Percentiles rank a stretch among this genome's conserved stretches.
Evolutionary conservation across 1,140 invertebrate species (phyloP).

Genomic region (Brachionus rubens): DNA sequence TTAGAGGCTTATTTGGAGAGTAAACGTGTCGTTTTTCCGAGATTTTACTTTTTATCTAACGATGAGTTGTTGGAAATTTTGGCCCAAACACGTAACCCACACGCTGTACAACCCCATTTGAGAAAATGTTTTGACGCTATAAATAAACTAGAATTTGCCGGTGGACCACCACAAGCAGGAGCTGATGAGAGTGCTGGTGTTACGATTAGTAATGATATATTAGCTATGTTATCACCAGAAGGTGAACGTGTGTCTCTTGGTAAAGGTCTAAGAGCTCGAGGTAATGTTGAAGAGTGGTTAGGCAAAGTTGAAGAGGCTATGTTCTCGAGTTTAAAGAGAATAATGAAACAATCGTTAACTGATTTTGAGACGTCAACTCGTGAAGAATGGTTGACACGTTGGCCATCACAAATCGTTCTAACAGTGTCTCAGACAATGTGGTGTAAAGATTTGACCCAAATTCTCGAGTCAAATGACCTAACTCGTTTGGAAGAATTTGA

Average conservation of each 20-base stretch:
- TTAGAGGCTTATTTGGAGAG: constrained; percentile 61
- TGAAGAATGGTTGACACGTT: constrained; percentile 66
- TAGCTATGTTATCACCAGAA: constrained; percentile 46
- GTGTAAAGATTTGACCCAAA: constrained; percentile 71
- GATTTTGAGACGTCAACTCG: constrained; percentile 65
- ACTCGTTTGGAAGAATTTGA: constrained; percentile 66
- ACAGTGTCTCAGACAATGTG: constrained; percentile 82
- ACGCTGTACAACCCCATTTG: constrained; percentile 80
- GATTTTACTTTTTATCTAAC: constrained; percentile 62
- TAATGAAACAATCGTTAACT: constrained; percentile 64
- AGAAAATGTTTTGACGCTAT: constrained; percentile 81
- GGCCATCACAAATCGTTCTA: constrained; percentile 69
- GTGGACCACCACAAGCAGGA: constrained; percentile 52
- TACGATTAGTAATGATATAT: constrained; percentile 37
- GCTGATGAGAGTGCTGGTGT: constrained; percentile 29
- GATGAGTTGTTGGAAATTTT: constrained; percentile 61
- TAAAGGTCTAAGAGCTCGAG: constrained; percentile 13
- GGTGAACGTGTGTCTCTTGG: constrained; percentile 24
- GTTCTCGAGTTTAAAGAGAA: constrained; percentile 60
- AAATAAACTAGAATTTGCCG: constrained; percentile 70
- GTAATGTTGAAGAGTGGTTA: constrained; percentile 47
- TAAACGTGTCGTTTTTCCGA: constrained; percentile 60
- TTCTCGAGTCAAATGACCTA: constrained; percentile 64
- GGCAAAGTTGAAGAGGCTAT: constrained; percentile 67
- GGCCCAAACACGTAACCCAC: constrained; percentile 73